A percentile compares a stretch with the other conserved stretches of the same genome.
Evolutionary conservation across 2,888 invertebrate species (phyloP).

Genomic region (Campoletis raptor): DNA sequence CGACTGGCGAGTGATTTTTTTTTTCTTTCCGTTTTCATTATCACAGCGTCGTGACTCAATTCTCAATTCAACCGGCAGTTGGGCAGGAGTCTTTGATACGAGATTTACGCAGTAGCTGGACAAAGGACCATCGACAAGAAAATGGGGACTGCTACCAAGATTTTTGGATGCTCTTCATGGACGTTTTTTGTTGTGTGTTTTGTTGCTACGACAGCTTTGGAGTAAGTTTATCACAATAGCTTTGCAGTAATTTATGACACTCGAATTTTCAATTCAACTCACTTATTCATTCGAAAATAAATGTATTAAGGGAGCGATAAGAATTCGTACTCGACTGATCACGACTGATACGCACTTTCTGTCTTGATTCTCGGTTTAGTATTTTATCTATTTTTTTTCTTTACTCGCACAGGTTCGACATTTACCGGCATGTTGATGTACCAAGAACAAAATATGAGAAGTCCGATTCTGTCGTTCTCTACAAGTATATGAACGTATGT

Average conservation of each 20-base stretch:
- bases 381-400: not conserved
- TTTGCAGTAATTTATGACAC: not conserved
- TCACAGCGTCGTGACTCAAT: constrained; percentile 17
- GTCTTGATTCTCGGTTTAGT: not conserved
- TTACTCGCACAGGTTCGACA: constrained; percentile 67
- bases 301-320: not conserved
- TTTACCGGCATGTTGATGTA: constrained; percentile 64
- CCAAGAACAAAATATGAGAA: constrained; percentile 30
- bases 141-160: not conserved
- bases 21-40: not conserved
- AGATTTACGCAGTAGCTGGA: not conserved
- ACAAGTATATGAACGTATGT: constrained; percentile 76
- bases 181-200: not conserved
- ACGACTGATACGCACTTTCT: not conserved
- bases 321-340: not conserved
- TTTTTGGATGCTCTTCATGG: not conserved
- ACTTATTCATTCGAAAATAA: not conserved
- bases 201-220: constrained; percentile 1
- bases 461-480: constrained; percentile 68
- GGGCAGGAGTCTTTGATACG: not conserved
- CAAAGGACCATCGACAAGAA: not conserved
- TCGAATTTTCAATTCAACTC: not conserved
- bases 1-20: not conserved
- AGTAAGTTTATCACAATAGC: not conserved
- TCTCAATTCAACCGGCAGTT: constrained; percentile 2